These are phyloP conservation scores for Procavia capensis DNA, from an alignment of 2,113 vertebrate genomes.

Conservation along the genomic window DNA sequence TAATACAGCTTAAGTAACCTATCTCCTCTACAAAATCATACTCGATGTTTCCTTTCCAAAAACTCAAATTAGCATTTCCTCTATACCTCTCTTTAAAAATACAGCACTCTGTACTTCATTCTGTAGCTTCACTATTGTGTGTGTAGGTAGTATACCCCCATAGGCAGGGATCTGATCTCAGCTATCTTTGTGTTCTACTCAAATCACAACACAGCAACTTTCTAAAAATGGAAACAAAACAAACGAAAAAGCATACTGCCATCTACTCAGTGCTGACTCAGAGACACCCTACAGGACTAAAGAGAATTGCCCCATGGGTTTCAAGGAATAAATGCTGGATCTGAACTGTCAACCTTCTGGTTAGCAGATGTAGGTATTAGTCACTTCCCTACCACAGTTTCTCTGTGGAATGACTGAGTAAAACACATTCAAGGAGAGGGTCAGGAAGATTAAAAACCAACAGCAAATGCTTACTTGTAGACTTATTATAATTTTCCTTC, in stretches of 20 bases:
- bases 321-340: no score
- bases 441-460: slow-evolving; percentile 28
- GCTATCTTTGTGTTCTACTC: background rate
- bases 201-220: background rate
- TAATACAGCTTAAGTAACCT: background rate
- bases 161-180: slow-evolving; percentile 14
- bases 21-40: background rate
- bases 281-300: no score
- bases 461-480: slow-evolving; percentile 22
- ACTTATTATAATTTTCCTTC: slow-evolving; percentile 10
- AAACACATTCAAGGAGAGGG: background rate
- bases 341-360: no score
- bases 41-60: background rate
- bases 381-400: no score
- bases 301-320: no score
- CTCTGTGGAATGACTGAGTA: slow-evolving; percentile 16
- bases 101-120: background rate
- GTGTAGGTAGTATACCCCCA: background rate
- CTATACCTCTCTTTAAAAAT: background rate
- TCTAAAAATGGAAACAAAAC: background rate
- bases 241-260: no score
- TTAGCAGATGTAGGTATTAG: no score
- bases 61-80: slow-evolving; percentile 34
- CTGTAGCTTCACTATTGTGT: background rate
- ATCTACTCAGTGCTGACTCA: no score